Percentiles rank a stretch among this genome's conserved stretches.
These are phyloP conservation scores for Nephrotoma appendiculata DNA, from an alignment of 2,888 invertebrate genomes.

Conservation along the genomic window DNA sequence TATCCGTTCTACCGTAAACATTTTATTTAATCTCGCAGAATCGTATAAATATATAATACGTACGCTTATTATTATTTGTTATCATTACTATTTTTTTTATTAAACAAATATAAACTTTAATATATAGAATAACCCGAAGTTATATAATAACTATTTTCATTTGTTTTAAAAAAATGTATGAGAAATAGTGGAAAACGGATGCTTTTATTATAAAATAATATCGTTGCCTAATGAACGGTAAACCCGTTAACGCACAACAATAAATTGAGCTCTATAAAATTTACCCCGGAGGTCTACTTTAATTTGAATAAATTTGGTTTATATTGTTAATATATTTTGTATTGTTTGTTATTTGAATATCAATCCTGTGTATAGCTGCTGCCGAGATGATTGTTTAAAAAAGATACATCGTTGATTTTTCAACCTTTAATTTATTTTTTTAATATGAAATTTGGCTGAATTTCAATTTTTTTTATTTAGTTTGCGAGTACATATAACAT, in stretches of 20 bases:
- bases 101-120: background rate
- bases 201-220: background rate
- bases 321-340: background rate
- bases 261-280: background rate
- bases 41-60: background rate
- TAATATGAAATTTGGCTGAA: background rate
- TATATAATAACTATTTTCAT: background rate
- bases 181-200: background rate
- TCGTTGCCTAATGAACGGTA: background rate
- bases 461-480: background rate
- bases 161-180: background rate
- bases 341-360: background rate
- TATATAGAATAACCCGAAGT: background rate
- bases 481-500: background rate
- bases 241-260: background rate
- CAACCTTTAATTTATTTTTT: background rate
- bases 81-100: background rate
- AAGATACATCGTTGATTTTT: background rate
- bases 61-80: background rate
- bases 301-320: background rate
- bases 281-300: background rate
- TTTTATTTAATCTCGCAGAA: no score
- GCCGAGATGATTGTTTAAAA: background rate
- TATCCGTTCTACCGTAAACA: no score
- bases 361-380: no score